Base-by-base conservation (phyloP, 2,888 invertebrate genomes). In the Drosophila nr. fundita region DNA sequence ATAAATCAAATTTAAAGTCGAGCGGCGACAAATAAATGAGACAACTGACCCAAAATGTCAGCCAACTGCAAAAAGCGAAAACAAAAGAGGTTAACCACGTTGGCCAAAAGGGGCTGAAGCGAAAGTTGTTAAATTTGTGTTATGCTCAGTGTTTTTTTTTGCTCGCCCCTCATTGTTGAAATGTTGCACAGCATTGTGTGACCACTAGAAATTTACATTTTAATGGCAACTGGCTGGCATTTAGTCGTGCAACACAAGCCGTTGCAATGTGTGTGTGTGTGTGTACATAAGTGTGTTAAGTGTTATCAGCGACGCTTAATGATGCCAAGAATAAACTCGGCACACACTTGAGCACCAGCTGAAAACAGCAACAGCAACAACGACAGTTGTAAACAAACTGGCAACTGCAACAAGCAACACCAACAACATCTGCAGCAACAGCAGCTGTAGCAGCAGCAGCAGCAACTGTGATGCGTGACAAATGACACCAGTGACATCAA, bases 141-240 rank as follows among this genome's bases (percentile, higher is more conserved):
- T 38, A 7, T 18, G 29, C 21, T 21, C 5, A 5, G 6, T 36
- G 49, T n/a, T n/a, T 24, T 24, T 36, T 42, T 15, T 21, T 58
- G 45, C 49, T 45, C 48, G 45, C 24, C 6, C 6, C 45, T 50
- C 64, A 78, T 69, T 70, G 86, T 72, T 76, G 68, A 70, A 70
- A 54, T 78, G 73, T 55, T 67, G 64, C 75, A 70, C 74, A 78
- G 68, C 82, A 76, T 71, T 82, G 75, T 74, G 82, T 86, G 88
- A 79, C 87, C 87, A 86, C 87, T 87, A 82, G 80, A 87, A 87
- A 85, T 89, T 89, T 87, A 73, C 89, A 87, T 86, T 79, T 85
- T 80, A 87, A 89, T 87, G 82, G 73, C 77, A 61, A 67, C 73
- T 75, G 72, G 58, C 74, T 71, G 80, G 79, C 87, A 85, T 87